phyloP scores from a whole-genome alignment of 2,888 invertebrate genomes.

The Neoitamus cyanurus region DNA sequence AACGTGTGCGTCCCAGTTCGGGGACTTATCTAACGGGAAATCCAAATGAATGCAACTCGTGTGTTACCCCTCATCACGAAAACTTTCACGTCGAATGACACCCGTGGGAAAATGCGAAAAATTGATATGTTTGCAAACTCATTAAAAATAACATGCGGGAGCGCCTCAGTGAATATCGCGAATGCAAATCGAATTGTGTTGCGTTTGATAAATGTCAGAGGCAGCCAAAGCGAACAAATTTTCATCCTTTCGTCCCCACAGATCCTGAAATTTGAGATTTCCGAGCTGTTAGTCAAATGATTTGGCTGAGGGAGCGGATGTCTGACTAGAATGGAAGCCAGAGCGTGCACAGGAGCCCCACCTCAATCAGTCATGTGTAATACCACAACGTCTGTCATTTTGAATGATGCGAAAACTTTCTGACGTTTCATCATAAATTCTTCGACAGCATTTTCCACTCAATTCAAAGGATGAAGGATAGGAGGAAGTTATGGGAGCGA shows the following conservation, averaged over 20 bases:
- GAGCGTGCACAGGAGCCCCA: background rate
- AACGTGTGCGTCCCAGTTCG: background rate
- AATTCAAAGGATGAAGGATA: background rate
- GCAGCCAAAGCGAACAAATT: background rate
- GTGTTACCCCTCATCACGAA: background rate
- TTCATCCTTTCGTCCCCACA: background rate
- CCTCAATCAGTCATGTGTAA: constrained; percentile 26
- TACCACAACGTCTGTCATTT: constrained; percentile 2
- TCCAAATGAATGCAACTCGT: background rate
- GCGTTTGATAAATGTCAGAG: background rate
- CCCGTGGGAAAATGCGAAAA: background rate
- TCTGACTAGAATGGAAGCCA: background rate
- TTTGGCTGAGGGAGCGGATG: background rate
- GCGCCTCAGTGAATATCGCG: background rate
- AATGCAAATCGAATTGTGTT: background rate
- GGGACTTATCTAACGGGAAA: background rate
- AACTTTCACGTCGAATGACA: background rate
- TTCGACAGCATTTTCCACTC: constrained; percentile 34
- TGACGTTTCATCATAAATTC: constrained; percentile 21
- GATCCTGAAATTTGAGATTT: background rate
- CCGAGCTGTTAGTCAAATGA: background rate
- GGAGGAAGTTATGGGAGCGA: background rate
- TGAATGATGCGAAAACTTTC: constrained; percentile 30
- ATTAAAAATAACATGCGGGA: background rate
- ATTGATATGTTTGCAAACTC: background rate